A percentile compares a stretch with the other conserved stretches of the same genome.
Conservation (phyloP, 1,140 invertebrate genomes). For the Drosophila equinoxialis region DNA sequence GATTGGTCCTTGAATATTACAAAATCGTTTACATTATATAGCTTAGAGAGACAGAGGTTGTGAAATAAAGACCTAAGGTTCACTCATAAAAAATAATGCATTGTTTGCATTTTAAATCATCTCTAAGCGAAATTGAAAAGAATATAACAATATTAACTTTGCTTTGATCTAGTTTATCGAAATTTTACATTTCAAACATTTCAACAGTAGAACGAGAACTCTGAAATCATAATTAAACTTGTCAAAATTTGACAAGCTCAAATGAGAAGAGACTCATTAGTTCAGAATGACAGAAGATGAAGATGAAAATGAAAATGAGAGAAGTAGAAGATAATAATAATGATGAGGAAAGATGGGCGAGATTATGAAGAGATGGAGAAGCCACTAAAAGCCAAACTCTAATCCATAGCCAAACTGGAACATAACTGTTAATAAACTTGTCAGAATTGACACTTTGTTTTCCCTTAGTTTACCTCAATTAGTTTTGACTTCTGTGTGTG, state of each 20-base stretch:
- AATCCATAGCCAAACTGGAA: conserved; percentile 17
- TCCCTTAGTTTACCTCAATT: conserved; percentile 48
- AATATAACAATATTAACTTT: too few relatives aligned
- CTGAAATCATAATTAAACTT: conserved; percentile 11
- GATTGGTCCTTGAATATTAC: too few relatives aligned
- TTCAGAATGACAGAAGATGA: neutral
- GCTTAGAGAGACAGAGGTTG: too few relatives aligned
- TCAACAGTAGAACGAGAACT: neutral
- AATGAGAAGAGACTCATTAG: conserved; percentile 1
- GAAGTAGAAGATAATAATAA: neutral
- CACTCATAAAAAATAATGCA: too few relatives aligned
- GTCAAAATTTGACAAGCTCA: conserved; percentile 14
- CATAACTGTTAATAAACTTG: conserved; percentile 66
- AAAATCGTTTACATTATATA: too few relatives aligned
- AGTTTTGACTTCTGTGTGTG: conserved; percentile 47
- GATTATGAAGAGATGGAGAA: conserved; percentile 34
- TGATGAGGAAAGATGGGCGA: neutral
- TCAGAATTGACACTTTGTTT: conserved; percentile 53
- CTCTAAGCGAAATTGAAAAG: too few relatives aligned
- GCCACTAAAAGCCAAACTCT: conserved; percentile 36
- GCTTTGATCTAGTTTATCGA: neutral
- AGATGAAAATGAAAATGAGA: neutral
- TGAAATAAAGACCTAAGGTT: too few relatives aligned
- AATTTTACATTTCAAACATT: neutral
- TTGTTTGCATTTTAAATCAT: too few relatives aligned